Conservation (phyloP, 1,140 invertebrate genomes). For the Stegodyphus dumicola region DNA sequence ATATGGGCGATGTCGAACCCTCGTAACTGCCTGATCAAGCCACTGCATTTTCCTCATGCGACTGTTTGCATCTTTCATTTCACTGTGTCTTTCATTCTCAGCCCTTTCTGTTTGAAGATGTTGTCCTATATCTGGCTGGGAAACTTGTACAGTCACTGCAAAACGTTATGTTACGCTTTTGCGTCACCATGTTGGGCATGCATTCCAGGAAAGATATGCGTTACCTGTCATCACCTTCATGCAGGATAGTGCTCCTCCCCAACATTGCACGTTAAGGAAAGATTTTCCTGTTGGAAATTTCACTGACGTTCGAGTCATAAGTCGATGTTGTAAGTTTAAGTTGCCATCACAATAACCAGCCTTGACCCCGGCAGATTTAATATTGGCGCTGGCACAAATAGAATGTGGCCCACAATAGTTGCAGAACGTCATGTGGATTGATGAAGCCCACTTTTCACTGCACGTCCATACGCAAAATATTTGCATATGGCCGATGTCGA, state of each 20-base stretch:
- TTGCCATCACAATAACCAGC: too few species aligned
- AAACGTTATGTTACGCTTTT: too few species aligned
- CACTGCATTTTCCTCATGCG: not conserved
- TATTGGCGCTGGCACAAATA: not conserved
- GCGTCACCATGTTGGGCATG: too few species aligned
- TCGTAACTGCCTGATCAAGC: not conserved
- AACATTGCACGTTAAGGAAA: too few species aligned
- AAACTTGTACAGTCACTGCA: too few species aligned
- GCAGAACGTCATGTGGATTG: not conserved
- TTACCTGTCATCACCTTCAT: too few species aligned
- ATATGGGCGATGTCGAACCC: not conserved
- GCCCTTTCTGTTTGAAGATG: not conserved
- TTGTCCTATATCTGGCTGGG: not conserved
- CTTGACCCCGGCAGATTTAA: too few species aligned
- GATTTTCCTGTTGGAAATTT: too few species aligned
- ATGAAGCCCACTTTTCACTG: not conserved
- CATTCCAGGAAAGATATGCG: too few species aligned
- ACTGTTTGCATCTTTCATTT: not conserved
- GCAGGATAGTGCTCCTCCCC: too few species aligned
- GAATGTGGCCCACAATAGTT: not conserved
- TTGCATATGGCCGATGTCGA: not conserved
- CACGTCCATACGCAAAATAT: not conserved
- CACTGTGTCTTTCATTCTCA: not conserved
- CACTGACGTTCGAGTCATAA: too few species aligned
- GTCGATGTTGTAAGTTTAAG: too few species aligned